Evolutionary conservation across 2,797 vertebrate genomes (phyloP).

Genomic region (Eospalax fontanierii): DNA sequence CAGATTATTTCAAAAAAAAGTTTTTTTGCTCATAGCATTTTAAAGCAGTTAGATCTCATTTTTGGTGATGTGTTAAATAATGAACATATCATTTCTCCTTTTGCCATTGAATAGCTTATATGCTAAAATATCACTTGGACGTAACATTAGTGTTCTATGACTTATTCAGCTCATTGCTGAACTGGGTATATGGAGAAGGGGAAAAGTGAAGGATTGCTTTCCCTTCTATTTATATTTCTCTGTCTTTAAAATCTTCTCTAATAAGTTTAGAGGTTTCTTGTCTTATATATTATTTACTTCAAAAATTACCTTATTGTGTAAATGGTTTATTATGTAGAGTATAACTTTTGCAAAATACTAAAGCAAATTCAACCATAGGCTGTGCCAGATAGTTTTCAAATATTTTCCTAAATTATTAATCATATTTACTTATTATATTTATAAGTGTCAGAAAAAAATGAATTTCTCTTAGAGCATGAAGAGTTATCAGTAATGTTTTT

Average conservation of each 20-base stretch:
- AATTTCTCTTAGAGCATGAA: conserved; percentile 52
- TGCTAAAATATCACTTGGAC: conserved; percentile 18
- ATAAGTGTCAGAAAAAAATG: conserved; percentile 49
- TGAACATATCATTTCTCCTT: conserved; percentile 1
- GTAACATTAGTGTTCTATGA: background rate
- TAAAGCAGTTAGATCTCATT: background rate
- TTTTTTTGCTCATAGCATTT: conserved; percentile 13
- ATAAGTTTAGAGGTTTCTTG: conserved; percentile 3
- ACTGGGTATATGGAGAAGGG: background rate
- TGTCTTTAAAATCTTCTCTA: conserved; percentile 24
- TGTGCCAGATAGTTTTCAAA: conserved; percentile 42
- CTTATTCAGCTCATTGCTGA: background rate
- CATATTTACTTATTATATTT: conserved; percentile 45
- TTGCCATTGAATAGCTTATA: conserved; percentile 26
- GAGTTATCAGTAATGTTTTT: conserved; percentile 62
- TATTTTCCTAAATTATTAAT: conserved; percentile 36
- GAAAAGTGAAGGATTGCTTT: background rate
- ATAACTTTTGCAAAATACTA: conserved; percentile 46
- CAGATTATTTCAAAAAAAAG: conserved; percentile 12
- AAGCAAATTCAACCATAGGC: background rate
- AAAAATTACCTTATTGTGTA: conserved; percentile 11
- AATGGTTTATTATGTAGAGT: background rate
- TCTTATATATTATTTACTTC: background rate
- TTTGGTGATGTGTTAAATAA: conserved; percentile 34
- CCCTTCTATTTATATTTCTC: background rate